A percentile compares a stretch with the other conserved stretches of the same genome.
Evolutionary conservation across 35 echinoderm and acorn worm species (phyloP).

Genomic region (Apostichopus parvimensis): DNA sequence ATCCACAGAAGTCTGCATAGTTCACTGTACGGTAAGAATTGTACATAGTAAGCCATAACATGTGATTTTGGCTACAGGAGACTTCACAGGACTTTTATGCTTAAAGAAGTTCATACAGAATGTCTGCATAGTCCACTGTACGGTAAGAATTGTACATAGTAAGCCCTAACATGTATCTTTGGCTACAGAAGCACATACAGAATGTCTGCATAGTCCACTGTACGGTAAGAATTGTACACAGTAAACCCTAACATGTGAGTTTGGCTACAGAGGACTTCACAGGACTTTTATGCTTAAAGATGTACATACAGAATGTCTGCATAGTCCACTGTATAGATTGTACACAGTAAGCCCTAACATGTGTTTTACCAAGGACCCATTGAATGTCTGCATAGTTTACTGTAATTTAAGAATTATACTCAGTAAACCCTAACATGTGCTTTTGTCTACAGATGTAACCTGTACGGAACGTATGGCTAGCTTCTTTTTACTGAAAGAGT

Average conservation of each 20-base stretch:
- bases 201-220: constrained; percentile 92
- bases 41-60: constrained; percentile 87
- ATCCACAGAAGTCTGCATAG: constrained; percentile 94
- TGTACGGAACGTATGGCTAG: too few relatives aligned
- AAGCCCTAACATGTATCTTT: constrained; percentile 98
- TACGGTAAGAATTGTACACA: constrained; percentile 80
- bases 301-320: constrained; percentile 88
- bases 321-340: constrained; percentile 78
- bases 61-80: too few relatives aligned
- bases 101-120: too few relatives aligned
- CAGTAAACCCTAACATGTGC: constrained; percentile 93
- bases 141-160: constrained; percentile 83
- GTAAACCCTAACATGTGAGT: constrained; percentile 96
- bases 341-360: constrained; percentile 93
- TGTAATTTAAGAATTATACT: constrained; percentile 87
- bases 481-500: too few relatives aligned
- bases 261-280: constrained; percentile 57
- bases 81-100: too few relatives aligned
- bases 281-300: constrained; percentile 41
- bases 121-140: constrained; percentile 85
- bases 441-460: constrained; percentile 80
- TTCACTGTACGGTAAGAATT: constrained; percentile 90
- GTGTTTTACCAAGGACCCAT: constrained; percentile 91
- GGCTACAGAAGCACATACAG: constrained; percentile 94
- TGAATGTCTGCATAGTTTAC: constrained; percentile 88